Base-by-base conservation (phyloP, 2,113 vertebrate species). In the Thalassoma bifasciatum region DNA sequence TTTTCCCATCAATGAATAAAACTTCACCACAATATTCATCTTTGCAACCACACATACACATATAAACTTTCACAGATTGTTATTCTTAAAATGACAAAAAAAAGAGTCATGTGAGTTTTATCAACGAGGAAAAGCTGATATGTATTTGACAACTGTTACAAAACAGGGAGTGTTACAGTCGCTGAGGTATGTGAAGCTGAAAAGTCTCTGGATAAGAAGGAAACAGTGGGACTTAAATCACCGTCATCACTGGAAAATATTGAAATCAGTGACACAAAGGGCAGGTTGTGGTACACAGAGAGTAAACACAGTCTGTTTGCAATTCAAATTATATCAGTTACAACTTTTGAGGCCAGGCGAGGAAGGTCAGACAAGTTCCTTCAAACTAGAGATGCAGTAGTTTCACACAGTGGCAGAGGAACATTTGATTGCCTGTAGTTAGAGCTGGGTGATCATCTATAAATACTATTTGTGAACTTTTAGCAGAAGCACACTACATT, bases 111-210 rank as follows among this genome's bases (percentile, higher is more conserved):
- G 37, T n/a, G 9, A 24, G 21, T 47, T 23, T 47, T 12, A 57
- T 10, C 9, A 36, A 34, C 19, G 34, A 57, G 61, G 73, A 71
- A 63, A 68, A 26, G 24, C 14, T 62, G 68, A 61, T 22, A 58
- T 86, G 60, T 73, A 81, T 79, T 86, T 42, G 17, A 66, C 73
- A 64, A 78, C 22, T 21, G 62, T 73, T 37, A 83, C 46, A 80
- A 72, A 78, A 70, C 79, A 81, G 66, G 63, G 68, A 58, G 52
- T 40, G 34, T 79, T 86, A 83, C 71, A 84, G 75, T 58, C 1
- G 8, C 19, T 0, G 5, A 46, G 59, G 37, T 4, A 19, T 36
- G 11, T 23, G 17, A 49, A 53, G 70, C n/a, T 23, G 40, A 53
- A 68, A 23, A 26, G 23, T 67, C 50, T 53, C 67, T 73, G 70